Conservation (phyloP, 2,113 vertebrate genomes). For the Datnioides undecimradiatus region DNA sequence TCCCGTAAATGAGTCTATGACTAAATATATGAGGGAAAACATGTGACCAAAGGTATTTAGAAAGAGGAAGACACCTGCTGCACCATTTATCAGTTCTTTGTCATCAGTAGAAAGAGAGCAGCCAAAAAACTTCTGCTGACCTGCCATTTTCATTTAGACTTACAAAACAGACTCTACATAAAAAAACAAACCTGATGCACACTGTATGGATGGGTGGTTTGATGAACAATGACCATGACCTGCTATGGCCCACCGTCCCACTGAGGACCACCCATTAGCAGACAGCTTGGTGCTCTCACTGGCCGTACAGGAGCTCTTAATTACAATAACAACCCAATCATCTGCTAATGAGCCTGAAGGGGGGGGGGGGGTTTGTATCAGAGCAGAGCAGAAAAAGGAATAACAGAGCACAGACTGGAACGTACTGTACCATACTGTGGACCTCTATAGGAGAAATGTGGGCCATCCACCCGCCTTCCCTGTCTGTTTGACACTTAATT, state of each 20-base stretch:
- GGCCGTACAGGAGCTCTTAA: conserved; percentile 67
- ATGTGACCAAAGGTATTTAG: neutral
- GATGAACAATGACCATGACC: conserved; percentile 66
- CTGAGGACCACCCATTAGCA: conserved; percentile 71
- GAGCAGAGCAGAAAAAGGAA: conserved; percentile 44
- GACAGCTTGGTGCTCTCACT: conserved; percentile 64
- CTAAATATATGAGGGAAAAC: neutral
- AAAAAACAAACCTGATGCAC: conserved; percentile 1
- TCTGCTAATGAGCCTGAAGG: conserved; percentile 64
- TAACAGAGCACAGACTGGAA: conserved; percentile 54
- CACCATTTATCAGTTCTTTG: neutral
- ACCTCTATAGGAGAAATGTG: conserved; percentile 69
- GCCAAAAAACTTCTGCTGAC: neutral
- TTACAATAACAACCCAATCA: conserved; percentile 80
- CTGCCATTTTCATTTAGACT: neutral
- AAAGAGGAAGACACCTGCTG: conserved; percentile 27
- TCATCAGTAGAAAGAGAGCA: neutral
- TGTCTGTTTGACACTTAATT: conserved; percentile 78
- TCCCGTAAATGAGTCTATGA: neutral
- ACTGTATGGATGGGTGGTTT: neutral
- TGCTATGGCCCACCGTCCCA: conserved; percentile 44
- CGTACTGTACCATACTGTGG: conserved; percentile 65
- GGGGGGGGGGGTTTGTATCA: conserved; percentile 11
- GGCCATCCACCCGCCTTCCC: conserved; percentile 64
- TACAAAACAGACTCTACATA: neutral